A percentile compares a stretch with the other conserved stretches of the same genome.
phyloP scores from a whole-genome alignment of 1,140 invertebrate genomes.

The Micrasema longulum region DNA sequence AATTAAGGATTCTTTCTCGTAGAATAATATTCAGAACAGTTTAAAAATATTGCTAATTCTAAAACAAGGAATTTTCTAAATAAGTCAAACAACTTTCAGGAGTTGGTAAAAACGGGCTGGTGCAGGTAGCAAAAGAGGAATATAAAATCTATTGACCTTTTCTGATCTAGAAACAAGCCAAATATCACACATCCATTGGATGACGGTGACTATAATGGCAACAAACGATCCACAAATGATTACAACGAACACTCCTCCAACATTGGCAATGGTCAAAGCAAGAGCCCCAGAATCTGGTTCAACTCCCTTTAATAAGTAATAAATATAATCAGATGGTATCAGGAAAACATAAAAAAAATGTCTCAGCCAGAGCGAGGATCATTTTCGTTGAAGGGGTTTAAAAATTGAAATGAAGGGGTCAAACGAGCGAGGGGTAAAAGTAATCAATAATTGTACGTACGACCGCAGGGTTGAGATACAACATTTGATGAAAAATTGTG shows the following conservation, averaged over 20 bases:
- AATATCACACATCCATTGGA: slow-evolving; percentile 60
- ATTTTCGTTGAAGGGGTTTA: neutral
- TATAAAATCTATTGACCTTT: slow-evolving; percentile 57
- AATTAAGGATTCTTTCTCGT: no score
- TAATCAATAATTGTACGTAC: slow-evolving; percentile 22
- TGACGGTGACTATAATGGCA: slow-evolving; percentile 61
- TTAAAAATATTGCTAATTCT: no score
- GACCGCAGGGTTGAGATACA: neutral
- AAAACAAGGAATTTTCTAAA: no score
- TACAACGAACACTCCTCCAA: slow-evolving; percentile 81
- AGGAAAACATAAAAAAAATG: neutral
- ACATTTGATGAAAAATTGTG: no score
- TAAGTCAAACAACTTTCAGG: no score
- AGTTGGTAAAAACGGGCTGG: no score
- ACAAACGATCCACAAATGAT: slow-evolving; percentile 68
- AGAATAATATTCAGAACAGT: no score
- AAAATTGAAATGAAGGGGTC: neutral
- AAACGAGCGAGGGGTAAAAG: neutral
- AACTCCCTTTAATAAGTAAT: slow-evolving; percentile 1
- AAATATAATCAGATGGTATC: no score
- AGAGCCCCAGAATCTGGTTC: slow-evolving; percentile 54
- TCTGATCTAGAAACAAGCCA: slow-evolving; percentile 45
- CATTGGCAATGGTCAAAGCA: slow-evolving; percentile 70
- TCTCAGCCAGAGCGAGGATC: neutral
- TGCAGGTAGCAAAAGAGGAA: neutral